These are phyloP conservation scores for Podiceps cristatus DNA, from an alignment of 2,113 vertebrate genomes.

Conservation along the genomic window DNA sequence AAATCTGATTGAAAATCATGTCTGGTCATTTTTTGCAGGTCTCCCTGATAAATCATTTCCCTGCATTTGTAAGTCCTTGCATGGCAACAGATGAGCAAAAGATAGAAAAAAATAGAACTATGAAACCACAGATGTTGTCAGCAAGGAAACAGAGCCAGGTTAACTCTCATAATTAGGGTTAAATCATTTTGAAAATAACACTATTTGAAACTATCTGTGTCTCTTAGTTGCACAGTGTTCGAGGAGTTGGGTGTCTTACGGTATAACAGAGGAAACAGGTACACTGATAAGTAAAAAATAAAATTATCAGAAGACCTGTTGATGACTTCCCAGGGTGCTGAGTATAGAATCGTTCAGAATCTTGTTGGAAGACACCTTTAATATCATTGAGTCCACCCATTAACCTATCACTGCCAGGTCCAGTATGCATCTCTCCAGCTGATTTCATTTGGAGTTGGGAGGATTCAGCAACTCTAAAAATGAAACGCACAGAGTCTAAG, in stretches of 20 bases:
- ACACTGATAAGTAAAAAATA: neutral
- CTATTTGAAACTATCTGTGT: neutral
- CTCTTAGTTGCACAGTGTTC: neutral
- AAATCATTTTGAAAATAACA: neutral
- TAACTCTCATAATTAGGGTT: neutral
- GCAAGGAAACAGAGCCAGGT: neutral
- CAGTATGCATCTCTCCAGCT: neutral
- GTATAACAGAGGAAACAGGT: neutral
- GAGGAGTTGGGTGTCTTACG: neutral
- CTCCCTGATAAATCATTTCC: neutral
- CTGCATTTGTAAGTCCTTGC: neutral
- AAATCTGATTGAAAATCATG: neutral
- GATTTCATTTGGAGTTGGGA: neutral
- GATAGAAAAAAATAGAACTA: neutral
- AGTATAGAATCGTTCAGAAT: neutral
- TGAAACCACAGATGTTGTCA: constrained; percentile 29
- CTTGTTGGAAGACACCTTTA: too few species aligned
- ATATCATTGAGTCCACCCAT: too few species aligned
- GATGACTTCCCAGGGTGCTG: neutral
- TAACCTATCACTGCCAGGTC: too few species aligned
- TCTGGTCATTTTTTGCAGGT: neutral
- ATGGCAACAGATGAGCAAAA: neutral
- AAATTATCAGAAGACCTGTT: neutral
- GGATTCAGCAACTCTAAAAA: neutral
- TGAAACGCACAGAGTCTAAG: neutral